Base-by-base conservation (phyloP, 2,113 vertebrate species). In the Malaclemys terrapin region DNA sequence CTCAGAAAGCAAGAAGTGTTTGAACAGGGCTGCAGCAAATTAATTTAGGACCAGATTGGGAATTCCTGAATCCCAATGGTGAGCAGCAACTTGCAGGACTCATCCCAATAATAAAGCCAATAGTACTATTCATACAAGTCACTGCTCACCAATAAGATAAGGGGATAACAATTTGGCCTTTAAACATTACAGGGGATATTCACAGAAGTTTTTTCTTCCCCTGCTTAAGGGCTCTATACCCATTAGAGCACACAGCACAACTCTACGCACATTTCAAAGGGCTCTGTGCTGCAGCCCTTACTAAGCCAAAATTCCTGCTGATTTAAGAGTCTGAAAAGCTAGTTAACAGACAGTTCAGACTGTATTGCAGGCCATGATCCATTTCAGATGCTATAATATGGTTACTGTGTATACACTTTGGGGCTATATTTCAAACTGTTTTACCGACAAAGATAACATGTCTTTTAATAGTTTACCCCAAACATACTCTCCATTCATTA, bases 401-500 rank as follows among this genome's bases (percentile, higher is more conserved):
- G 4, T 83, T 91, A 65, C 4, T 81, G 80, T 45, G 50, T 93
- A 12, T n/a, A 14, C 82, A 49, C n/a, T 87, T 89, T 38, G 83
- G 72, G 62, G 80, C 9, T 17, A 24, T 72, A 78, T 49, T 80
- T 96, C 84, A 87, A 87, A 49, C 2, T 81, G 7, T 6, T 90
- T 93, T 86, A 78, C 5, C 88, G 79, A 89, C 92, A 82, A 95
- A 90, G 47, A 88, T 42, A 94, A 65, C 12, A 42, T 65, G 16
- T 69, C 83, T 93, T 92, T 92, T 81, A 87, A 82, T 49, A 92
- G 11, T 5, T 54, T 53, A 91, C 52, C 12, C 65, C 12, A 80
- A 94, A 95, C 96, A 94, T 90, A 82, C 72, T 94, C 91, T 94
- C 94, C 82, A n/a, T 80, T 86, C n/a, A 89, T 93, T 96, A 93